A percentile compares a stretch with the other conserved stretches of the same genome.
Conservation (phyloP, 1,140 invertebrate species). For the Temnothorax curvispinosus region DNA sequence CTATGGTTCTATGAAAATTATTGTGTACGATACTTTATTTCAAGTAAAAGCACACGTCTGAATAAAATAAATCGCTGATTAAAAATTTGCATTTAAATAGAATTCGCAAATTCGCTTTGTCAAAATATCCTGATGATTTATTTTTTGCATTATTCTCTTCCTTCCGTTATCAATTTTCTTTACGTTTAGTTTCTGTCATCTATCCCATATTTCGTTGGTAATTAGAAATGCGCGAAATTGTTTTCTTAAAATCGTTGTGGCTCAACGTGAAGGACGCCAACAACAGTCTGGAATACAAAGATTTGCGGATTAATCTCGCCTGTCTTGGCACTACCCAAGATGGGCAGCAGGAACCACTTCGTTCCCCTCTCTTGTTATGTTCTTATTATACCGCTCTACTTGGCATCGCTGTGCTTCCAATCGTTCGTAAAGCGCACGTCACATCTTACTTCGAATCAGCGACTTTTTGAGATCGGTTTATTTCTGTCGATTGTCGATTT, state of each 20-base stretch:
- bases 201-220: background rate
- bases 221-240: slow-evolving; percentile 15
- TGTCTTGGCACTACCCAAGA: slow-evolving; percentile 31
- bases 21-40: background rate
- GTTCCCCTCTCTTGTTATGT: slow-evolving; percentile 43
- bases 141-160: background rate
- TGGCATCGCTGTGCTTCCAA: slow-evolving; percentile 42
- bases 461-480: background rate
- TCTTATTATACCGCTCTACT: slow-evolving; percentile 56
- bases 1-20: background rate
- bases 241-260: background rate
- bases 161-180: background rate
- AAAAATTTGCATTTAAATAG: background rate
- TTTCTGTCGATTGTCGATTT: background rate
- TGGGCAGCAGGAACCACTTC: slow-evolving; percentile 38
- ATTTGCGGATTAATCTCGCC: slow-evolving; percentile 35
- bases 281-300: background rate
- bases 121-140: background rate
- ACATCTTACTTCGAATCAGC: background rate
- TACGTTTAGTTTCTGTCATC: background rate
- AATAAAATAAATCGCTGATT: background rate
- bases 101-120: background rate
- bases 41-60: background rate
- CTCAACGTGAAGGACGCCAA: background rate
- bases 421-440: slow-evolving; percentile 37